These are phyloP conservation scores for Phorcus lineatus DNA, from an alignment of 2,888 invertebrate species.

Conservation along the genomic window DNA sequence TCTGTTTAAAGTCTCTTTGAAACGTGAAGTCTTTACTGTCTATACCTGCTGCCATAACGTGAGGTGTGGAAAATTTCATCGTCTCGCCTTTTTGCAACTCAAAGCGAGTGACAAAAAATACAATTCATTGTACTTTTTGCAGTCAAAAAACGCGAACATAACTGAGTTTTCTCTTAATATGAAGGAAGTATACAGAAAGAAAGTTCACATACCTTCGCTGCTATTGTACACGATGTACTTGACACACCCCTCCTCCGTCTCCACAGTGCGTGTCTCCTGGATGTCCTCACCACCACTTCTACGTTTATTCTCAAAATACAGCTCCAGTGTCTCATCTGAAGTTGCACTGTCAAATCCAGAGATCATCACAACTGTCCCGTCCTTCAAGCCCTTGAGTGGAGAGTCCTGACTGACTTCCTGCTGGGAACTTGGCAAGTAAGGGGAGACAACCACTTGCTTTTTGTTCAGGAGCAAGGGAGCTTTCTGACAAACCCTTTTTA, in stretches of 20 bases:
- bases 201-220: not conserved
- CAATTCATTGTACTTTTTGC: too few relatives aligned
- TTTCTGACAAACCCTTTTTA: not conserved
- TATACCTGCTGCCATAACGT: too few relatives aligned
- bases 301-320: conserved; percentile 2
- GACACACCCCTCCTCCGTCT: not conserved
- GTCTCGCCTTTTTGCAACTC: too few relatives aligned
- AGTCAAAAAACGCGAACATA: too few relatives aligned
- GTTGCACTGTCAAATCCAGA: not conserved
- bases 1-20: too few relatives aligned
- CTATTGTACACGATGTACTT: not conserved
- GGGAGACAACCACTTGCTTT: not conserved
- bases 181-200: too few relatives aligned
- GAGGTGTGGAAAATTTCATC: too few relatives aligned
- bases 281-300: not conserved
- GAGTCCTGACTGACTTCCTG: not conserved
- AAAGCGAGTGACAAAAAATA: too few relatives aligned
- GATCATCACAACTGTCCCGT: not conserved
- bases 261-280: not conserved
- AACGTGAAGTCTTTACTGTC: too few relatives aligned
- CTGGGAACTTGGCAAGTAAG: not conserved
- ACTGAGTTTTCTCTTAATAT: too few relatives aligned
- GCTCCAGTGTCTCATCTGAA: not conserved
- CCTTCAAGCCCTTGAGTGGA: not conserved
- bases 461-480: not conserved